A percentile compares a stretch with the other conserved stretches of the same genome.
These are phyloP conservation scores for Amphiduros pacificus DNA, from an alignment of 2,888 invertebrate genomes.

Conservation along the genomic window DNA sequence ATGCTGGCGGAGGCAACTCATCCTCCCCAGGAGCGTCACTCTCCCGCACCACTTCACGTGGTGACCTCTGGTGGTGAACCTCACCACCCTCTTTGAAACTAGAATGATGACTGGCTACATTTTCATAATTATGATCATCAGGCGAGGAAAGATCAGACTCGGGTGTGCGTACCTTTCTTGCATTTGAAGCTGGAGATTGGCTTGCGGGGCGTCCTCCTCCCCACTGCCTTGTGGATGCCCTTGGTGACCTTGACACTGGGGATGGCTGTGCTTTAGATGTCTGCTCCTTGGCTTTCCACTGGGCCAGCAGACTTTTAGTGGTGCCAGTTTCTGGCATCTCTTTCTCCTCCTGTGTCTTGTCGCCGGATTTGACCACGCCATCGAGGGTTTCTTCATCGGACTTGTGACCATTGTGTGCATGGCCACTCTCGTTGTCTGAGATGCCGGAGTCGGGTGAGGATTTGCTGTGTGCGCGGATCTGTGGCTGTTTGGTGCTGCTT, in stretches of 20 bases:
- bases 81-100: too few species aligned
- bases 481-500: neutral
- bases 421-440: slow-evolving; percentile 4
- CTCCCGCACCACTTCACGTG: slow-evolving; percentile 16
- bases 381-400: neutral
- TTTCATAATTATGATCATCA: neutral
- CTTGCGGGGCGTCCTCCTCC: neutral
- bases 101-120: neutral
- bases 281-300: slow-evolving; percentile 20
- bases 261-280: neutral
- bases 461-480: neutral
- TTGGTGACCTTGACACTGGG: neutral
- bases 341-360: slow-evolving; percentile 15
- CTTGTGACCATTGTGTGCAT: neutral
- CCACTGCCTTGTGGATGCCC: neutral
- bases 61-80: neutral
- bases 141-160: neutral
- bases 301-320: slow-evolving; percentile 13
- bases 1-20: slow-evolving; percentile 26
- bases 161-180: neutral
- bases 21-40: slow-evolving; percentile 18
- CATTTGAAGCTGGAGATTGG: neutral
- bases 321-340: slow-evolving; percentile 29
- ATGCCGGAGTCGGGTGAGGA: slow-evolving; percentile 7
- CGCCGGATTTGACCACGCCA: slow-evolving; percentile 1